Evolutionary conservation across 2,797 vertebrate species (phyloP), one percentile per base, ranked within the genome.

Genomic region (Poliocrania exsul): DNA sequence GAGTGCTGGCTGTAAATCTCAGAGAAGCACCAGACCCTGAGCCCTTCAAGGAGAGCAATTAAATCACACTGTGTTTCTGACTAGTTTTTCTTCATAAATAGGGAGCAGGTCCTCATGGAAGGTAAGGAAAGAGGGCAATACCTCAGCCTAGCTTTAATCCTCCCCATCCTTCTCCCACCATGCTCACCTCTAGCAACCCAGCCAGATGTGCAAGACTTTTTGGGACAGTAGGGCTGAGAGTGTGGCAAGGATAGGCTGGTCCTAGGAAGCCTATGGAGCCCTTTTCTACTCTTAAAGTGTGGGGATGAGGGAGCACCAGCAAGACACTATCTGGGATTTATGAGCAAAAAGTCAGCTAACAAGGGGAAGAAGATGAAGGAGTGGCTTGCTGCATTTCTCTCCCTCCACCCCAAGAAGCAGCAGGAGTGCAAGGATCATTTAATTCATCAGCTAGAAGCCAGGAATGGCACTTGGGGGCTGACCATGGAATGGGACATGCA

Each of bases 211-310:
- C 50, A 35, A 33, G 54, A 37, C 12, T 11, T 50, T 37, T 38
- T 10, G 44, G n/a, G 61, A 10, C 51, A 62, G 31, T 2, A 2
- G 51, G 11, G 40, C 65, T 35, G 31, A 44, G 28, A 53, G 19
- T 0, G 0, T 4, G 4, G 17, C 0, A 0, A 18, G 42, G 24
- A 31, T 16, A 9, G n/a, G n/a, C 25, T 70, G 35, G 33, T 25
- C 11, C 31, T 50, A 8, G 0, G 1, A 37, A 35, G 13, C 15
- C 14, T 26, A 9, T 0, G 1, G 58, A 64, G 31, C 61, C 62
- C 7, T 67, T 25, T 9, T 21, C n/a, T 53, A 16, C 28, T 50
- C 44, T 31, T 13, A 16, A 25, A 11, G 3, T 13, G 7, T 0
- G 0, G 51, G 26, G 23, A 65, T 16, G 35, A 53, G 58, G 46